Evolutionary conservation across 2,888 invertebrate species (phyloP), one percentile per base, ranked within the genome.

Genomic region (Aromia moschata): DNA sequence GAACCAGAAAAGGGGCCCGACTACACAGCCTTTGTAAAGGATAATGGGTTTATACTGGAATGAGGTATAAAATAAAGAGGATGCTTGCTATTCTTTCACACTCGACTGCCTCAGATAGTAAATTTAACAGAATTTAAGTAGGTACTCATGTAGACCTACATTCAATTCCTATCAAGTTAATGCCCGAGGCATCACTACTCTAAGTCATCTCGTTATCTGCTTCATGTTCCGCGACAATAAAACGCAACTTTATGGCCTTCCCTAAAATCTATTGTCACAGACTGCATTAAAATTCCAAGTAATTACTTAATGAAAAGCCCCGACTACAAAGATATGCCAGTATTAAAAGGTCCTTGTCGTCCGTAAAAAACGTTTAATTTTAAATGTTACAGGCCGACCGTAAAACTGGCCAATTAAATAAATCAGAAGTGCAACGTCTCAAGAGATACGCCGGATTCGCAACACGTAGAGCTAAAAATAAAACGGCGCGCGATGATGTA

Each of bases 351-450:
- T 38, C 25, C 14, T 38, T 17, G 37, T 38, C 12, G 18, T 31
- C 56, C 56, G 59, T 68, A 62, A 68, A 68, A 61, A 25, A 3
- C 63, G 63, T 63, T 63, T 63, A 60, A 66, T 44, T 65, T 63
- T 49, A 55, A 57, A 57, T 62, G 62, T 60, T 60, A 66, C 57
- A 56, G 53, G 56, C n/a, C 36, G 58, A 47, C 64, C 57, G 56
- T 63, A 64, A 65, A 65, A 59, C 44, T 54, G 52, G 60, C 62
- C 64, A 69, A 65, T 69, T 64, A 64, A 63, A 69, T 59, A 57
- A 63, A 57, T 63, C 62, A 59, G 49, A 36, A 51, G 40, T 56
- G 49, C 38, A 54, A 56, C 49, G 12, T 56, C 56, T 62, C 30
- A 37, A 41, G 46, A 64, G 62, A 53, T 57, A 54, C 58, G 57